Base-by-base conservation (phyloP, 2,888 invertebrate species). In the Apotomis turbidana region DNA sequence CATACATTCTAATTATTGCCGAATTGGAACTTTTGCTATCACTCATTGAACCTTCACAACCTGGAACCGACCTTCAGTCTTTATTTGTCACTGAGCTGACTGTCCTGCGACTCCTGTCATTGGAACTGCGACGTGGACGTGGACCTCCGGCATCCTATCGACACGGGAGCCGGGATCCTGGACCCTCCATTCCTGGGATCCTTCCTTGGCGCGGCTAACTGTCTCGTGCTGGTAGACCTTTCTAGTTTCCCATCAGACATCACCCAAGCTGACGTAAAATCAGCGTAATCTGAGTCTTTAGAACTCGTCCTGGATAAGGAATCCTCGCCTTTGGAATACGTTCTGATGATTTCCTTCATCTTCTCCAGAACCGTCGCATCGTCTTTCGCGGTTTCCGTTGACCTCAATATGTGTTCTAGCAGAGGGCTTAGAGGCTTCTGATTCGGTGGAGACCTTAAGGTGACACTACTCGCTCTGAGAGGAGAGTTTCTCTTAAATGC, bases 321-420 rank as follows among this genome's bases (percentile, higher is more conserved):
- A 71, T 93, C 93, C 10, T 93, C 92, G 63, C 91, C 89, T 80
- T 90, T 91, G 3, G 93, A 93, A 76, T 90, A 94, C 12, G 90
- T 89, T 73, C 93, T 87, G 73, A 94, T 93, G 27, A 94, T 93
- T 73, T 95, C 96, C 81, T 97, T 96, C 89, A 97, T 95, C 84
- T 97, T 96, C 78, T 95, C 95, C 38, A 96, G 90, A 70, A 97
- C 96, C 75, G 95, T 92, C 5, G 95, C 95, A 80, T 97, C 97
- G 78, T 97, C 96, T 81, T 96, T 95, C 0, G 96, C 95, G 3
- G 94, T 95, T 79, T 95, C 96, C 4, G 97, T 95, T 41, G 96
- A 95, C 77, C 95, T 94, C 3, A 97, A 85, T 46, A 97, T 95
- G 83, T 97, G 96, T 81, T 97, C 95, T 59, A 97, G 85, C 4